Base-by-base conservation (phyloP, 2,113 vertebrate species). In the Saccopteryx leptura region DNA sequence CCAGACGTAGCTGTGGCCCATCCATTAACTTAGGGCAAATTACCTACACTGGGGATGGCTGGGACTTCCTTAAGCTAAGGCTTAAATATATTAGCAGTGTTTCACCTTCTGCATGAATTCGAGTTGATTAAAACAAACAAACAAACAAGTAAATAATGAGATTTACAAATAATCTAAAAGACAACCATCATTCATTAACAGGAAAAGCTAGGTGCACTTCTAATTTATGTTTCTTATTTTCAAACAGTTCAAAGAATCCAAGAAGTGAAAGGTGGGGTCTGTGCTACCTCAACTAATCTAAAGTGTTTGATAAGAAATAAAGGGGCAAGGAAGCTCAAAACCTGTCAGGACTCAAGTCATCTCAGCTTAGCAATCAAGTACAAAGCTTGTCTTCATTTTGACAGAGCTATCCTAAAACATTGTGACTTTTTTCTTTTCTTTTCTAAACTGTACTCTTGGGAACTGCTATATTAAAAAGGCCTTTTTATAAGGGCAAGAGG, bases 131-230 rank as follows among this genome's bases (percentile, higher is more conserved):
- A 65, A 92, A 63, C 71, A 74, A 74, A 21, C n/a, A 2, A 74
- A 89, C 39, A 39, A 39, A 39, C 39, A 39, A 39, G 39, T 39
- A 93, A 88, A 72, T 14, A 78, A 71, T 60, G 17, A 83, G 48
- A 31, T 90, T 85, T 65, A 82, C 12, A 66, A 87, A 87, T 80
- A 90, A 88, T 39, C 17, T 61, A 48, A 95, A 93, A 52, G 52
- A 74, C 18, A 68, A 65, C 5, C 2, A 56, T 4, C 17, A 48
- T 75, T 94, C 24, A 66, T 54, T 63, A 63, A 19, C 2, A 85
- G n/a, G 50, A 93, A 95, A 88, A 78, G 10, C 1, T 74, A 56
- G 24, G 7, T n/a, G 1, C 9, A 10, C 2, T 81, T 90, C 33
- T 71, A 80, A 60, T 92, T 86, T 50, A 48, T 39, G 9, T 17